A percentile compares a stretch with the other conserved stretches of the same genome.
These are phyloP conservation scores for Mythimna vitellina DNA, from an alignment of 2,888 invertebrate species.

Conservation along the genomic window DNA sequence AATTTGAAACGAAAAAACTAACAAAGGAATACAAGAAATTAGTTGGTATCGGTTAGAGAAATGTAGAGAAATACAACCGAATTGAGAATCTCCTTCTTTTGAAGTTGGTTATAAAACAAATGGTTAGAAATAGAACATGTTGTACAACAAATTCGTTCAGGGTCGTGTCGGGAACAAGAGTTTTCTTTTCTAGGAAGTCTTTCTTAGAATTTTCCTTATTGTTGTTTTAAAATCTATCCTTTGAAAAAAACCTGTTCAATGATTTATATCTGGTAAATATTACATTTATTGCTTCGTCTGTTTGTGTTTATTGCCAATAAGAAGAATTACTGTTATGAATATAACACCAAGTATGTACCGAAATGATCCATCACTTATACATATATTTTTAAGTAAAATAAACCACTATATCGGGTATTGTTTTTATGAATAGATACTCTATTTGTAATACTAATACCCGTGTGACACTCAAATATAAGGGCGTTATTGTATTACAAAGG, in stretches of 20 bases:
- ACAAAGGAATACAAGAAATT: background rate
- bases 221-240: background rate
- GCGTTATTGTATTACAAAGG: too few relatives aligned
- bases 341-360: background rate
- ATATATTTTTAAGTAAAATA: too few relatives aligned
- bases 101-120: constrained; percentile 4
- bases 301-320: background rate
- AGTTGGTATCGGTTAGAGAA: background rate
- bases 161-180: background rate
- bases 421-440: too few relatives aligned
- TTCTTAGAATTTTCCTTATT: constrained; percentile 5
- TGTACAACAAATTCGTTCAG: background rate
- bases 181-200: background rate
- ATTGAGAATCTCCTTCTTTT: too few relatives aligned
- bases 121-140: background rate
- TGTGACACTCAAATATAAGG: too few relatives aligned
- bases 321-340: background rate
- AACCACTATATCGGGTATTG: too few relatives aligned
- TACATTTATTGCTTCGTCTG: background rate
- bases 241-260: background rate
- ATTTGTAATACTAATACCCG: too few relatives aligned
- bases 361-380: too few relatives aligned
- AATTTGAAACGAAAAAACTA: background rate
- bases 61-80: background rate
- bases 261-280: background rate